A percentile compares a stretch with the other conserved stretches of the same genome.
Evolutionary conservation across 2,888 invertebrate species (phyloP).

Genomic region (Ormyrus rosae): DNA sequence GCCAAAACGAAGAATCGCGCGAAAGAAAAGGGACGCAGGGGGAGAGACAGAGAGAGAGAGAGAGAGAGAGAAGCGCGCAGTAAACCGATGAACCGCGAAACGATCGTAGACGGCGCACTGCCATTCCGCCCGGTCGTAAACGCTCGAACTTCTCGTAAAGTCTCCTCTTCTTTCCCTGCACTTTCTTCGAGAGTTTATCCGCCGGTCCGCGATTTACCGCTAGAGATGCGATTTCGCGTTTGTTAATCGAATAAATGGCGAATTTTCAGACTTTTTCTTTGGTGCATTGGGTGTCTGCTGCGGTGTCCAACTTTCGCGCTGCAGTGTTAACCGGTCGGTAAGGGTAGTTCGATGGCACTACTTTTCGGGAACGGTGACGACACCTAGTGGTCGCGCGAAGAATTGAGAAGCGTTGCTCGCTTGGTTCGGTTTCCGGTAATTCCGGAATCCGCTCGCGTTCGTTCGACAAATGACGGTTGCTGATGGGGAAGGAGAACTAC

Average conservation of each 20-base stretch:
- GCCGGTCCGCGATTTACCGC: too few relatives aligned
- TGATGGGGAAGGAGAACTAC: not conserved
- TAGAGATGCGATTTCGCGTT: too few relatives aligned
- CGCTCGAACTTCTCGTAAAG: conserved; percentile 9
- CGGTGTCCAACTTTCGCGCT: not conserved
- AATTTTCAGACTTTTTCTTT: too few relatives aligned
- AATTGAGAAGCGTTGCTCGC: not conserved
- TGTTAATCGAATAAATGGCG: too few relatives aligned
- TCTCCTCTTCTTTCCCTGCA: too few relatives aligned
- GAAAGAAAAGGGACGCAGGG: not conserved
- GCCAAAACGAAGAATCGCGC: conserved; percentile 9
- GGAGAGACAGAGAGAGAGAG: conserved; percentile 1
- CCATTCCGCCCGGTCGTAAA: conserved; percentile 41
- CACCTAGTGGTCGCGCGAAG: not conserved
- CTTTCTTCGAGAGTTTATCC: too few relatives aligned
- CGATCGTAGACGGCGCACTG: conserved; percentile 37
- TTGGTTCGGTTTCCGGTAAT: not conserved
- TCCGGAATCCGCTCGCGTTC: too few relatives aligned
- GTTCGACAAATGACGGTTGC: not conserved
- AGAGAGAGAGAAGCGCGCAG: conserved; percentile 12
- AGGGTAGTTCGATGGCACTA: not conserved
- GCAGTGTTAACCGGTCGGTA: conserved; percentile 1
- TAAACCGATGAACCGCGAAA: conserved; percentile 48
- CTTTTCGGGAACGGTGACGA: not conserved
- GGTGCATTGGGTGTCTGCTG: too few relatives aligned